These are phyloP conservation scores for Cinclus cinclus DNA, from an alignment of 2,113 vertebrate genomes.

Conservation along the genomic window DNA sequence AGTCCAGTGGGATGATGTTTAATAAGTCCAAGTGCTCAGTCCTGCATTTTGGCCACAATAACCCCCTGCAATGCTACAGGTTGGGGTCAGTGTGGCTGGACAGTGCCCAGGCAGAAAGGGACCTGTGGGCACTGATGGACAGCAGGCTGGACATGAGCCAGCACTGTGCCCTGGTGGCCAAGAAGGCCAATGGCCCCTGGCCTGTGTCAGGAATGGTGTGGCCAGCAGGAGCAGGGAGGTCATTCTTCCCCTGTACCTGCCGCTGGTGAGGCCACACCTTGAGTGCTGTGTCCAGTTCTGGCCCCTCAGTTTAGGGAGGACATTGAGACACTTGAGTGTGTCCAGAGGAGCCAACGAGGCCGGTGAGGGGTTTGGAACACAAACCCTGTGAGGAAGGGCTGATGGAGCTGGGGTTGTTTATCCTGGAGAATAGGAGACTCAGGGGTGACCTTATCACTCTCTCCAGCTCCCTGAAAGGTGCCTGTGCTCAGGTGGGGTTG, in stretches of 20 bases:
- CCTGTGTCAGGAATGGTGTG: neutral
- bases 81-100: too few species aligned
- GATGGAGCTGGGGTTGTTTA: neutral
- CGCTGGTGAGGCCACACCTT: fast-evolving
- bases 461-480: neutral
- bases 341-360: neutral
- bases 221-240: neutral
- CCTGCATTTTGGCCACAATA: too few species aligned
- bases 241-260: fast-evolving
- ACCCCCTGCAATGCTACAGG: too few species aligned
- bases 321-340: fast-evolving
- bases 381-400: neutral
- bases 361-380: neutral
- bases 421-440: neutral
- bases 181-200: neutral
- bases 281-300: neutral
- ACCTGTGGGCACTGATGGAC: too few species aligned
- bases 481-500: neutral
- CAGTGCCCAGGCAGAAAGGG: too few species aligned
- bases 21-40: too few species aligned
- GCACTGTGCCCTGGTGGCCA: neutral
- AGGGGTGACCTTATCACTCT: neutral
- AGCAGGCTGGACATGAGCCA: neutral
- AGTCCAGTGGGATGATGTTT: too few species aligned
- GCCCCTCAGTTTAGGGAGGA: too few species aligned